phyloP scores from a whole-genome alignment of 2,113 vertebrate species.

The Cyanoderma ruficeps region DNA sequence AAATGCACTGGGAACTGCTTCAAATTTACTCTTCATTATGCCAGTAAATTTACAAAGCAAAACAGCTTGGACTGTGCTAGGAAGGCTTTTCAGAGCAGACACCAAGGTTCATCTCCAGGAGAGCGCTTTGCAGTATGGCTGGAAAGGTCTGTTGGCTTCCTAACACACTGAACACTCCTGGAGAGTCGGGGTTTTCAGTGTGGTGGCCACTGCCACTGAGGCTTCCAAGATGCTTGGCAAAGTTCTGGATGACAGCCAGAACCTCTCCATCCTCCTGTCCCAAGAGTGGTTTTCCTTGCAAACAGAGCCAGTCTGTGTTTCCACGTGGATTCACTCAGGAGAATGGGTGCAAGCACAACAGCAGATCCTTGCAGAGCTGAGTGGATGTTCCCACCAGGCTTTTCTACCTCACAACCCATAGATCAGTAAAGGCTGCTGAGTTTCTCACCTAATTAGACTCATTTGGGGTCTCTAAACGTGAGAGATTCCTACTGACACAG shows the following conservation, averaged over 20 bases:
- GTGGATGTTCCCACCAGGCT: neutral
- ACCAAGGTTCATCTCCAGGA: neutral
- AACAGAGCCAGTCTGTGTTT: neutral
- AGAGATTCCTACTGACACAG: neutral
- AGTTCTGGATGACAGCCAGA: neutral
- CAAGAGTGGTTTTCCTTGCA: neutral
- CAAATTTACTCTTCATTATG: neutral
- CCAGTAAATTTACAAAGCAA: neutral
- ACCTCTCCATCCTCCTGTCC: neutral
- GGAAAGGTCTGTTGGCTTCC: neutral
- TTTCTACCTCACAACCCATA: neutral
- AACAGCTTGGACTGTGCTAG: neutral
- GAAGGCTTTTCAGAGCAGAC: neutral
- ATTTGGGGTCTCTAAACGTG: neutral
- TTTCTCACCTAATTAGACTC: neutral
- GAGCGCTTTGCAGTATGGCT: neutral
- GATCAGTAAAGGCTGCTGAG: neutral
- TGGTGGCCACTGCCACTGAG: accelerated
- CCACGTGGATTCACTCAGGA: neutral
- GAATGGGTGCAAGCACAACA: no score
- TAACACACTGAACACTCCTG: neutral
- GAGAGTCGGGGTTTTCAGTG: accelerated
- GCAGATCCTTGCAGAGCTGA: neutral
- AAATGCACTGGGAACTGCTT: neutral
- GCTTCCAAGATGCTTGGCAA: neutral